Evolutionary conservation across 2,113 vertebrate genomes (phyloP), one percentile per base, ranked within the genome.

Genomic region (Kryptolebias marmoratus): DNA sequence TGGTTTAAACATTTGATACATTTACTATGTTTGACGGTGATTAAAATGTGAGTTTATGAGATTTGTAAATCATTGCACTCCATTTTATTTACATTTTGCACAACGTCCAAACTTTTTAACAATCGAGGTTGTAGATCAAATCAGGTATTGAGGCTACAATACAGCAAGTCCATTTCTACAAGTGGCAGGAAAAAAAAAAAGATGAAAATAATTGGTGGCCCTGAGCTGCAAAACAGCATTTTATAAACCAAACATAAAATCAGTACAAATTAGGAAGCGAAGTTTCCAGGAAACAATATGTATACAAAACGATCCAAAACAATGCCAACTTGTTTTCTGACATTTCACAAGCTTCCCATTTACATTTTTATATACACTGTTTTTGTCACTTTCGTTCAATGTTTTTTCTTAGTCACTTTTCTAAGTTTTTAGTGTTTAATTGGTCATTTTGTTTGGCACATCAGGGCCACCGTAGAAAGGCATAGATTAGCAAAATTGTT

Each of bases 81-180:
- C 7, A 7, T 36, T 36, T 36, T 22, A 7, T 36, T 36, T 36
- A 36, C 36, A 36, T 36, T 22, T 22, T 22, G 22, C 22, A 22
- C 22, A 22, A 22, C 22, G 22, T 22, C 22, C 22, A 22, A 22
- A 22, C 22, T 22, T 22, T 22, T 22, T 22, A 22, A 22, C 22
- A 22, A 22, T 22, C 22, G 22, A 22, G 52, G 79, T 63, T 69
- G 12, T 0, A 11, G 11, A 28, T 27, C 57, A 80, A 77, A 39
- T 75, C 50, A 53, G 59, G 69, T 52, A 54, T 64, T 71, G 58
- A 81, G 69, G 65, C 56, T 72, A 69, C 15, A 59, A 75, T 54
- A 66, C 57, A 77, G 80, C 48, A 49, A 72, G 78, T 82, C 71
- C 62, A 67, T 68, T 52, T 52, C 14, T 2, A 12, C 22, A 68